Conservation (phyloP, 2,888 invertebrate genomes). For the Cistogaster globosa region DNA sequence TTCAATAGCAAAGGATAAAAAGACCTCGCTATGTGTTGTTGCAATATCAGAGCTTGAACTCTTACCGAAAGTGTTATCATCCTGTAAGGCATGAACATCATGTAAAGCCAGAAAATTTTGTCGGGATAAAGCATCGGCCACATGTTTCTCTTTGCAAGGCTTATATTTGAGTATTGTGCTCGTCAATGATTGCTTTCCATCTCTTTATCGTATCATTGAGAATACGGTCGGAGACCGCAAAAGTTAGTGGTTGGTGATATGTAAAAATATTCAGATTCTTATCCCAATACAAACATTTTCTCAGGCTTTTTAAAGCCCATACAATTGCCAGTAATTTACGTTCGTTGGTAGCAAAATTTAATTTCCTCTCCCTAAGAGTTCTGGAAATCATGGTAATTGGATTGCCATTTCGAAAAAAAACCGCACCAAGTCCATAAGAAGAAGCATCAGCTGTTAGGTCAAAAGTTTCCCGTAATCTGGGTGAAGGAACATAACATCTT, state of each 20-base stretch:
- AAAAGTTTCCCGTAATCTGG: slow-evolving; percentile 34
- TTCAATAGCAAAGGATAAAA: slow-evolving; percentile 8
- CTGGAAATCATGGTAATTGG: slow-evolving; percentile 61
- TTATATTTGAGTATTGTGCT: not conserved
- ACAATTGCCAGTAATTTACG: slow-evolving; percentile 3
- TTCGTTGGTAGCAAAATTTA: slow-evolving; percentile 62
- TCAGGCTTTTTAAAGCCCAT: too few relatives aligned
- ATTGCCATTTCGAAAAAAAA: slow-evolving; percentile 29
- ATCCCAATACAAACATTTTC: too few relatives aligned
- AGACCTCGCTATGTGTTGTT: slow-evolving; percentile 8
- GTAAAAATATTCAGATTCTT: too few relatives aligned
- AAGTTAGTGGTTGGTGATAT: slow-evolving; percentile 1
- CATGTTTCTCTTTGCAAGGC: too few relatives aligned
- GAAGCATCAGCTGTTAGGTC: slow-evolving; percentile 53
- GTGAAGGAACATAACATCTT: slow-evolving; percentile 63
- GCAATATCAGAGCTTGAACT: slow-evolving; percentile 4
- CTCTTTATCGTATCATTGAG: not conserved
- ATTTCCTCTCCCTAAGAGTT: slow-evolving; percentile 38
- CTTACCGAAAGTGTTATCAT: not conserved
- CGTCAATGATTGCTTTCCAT: slow-evolving; percentile 3
- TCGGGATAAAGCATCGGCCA: not conserved
- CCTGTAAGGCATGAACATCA: not conserved
- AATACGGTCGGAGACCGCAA: slow-evolving; percentile 17
- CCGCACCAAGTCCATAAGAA: slow-evolving; percentile 52
- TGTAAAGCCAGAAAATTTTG: not conserved